Base-by-base conservation (phyloP, 2,113 vertebrate species). In the Synchiropus splendidus region DNA sequence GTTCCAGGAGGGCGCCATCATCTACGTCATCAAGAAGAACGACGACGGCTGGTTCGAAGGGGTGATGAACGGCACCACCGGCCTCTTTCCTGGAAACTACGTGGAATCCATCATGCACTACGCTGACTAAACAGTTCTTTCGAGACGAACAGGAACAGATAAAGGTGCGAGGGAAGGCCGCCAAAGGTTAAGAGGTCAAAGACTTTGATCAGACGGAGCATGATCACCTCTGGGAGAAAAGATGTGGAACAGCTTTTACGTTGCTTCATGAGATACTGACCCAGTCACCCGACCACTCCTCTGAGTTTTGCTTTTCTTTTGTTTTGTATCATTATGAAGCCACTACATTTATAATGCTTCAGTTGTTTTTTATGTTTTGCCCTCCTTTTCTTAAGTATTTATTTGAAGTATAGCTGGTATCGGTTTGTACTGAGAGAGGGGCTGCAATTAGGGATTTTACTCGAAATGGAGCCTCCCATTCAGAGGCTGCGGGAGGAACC, bases 101-200 rank as follows among this genome's bases (percentile, higher is more conserved):
- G 93, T 98, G 2, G 95, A 99, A 71, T 97, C 94, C 1, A 99
- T 99, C 87, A 98, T 99, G 95, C 95, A 99, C 83, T 99, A 99
- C 63, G 92, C 92, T 0, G 94, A 99, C 71, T 99, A 86, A 92
- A 51, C 45, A 34, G 16, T 18, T 14, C 50, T n/a, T 39, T 49
- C 43, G 27, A 31, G 50, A 36, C 48, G 37, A 59, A 43, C 9
- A 4, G 44, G 39, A 42, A 15, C 14, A 1, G 13, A 6, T 6
- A 10, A 18, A 30, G 10, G 33, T 18, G 18, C 5, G 17, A 17
- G 57, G 36, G 36, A 14, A 45, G 54, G 54, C 38, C 42, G 50
- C 37, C 36, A 11, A 42, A 48, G 66, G 56, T 45, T 47, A 47
- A 46, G 52, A 56, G 68, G 64, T 76, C 56, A 70, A 43, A 68